Percentiles rank a stretch among this genome's conserved stretches.
phyloP scores from a whole-genome alignment of 1,140 invertebrate genomes.

The Drosophila prosaltans region DNA sequence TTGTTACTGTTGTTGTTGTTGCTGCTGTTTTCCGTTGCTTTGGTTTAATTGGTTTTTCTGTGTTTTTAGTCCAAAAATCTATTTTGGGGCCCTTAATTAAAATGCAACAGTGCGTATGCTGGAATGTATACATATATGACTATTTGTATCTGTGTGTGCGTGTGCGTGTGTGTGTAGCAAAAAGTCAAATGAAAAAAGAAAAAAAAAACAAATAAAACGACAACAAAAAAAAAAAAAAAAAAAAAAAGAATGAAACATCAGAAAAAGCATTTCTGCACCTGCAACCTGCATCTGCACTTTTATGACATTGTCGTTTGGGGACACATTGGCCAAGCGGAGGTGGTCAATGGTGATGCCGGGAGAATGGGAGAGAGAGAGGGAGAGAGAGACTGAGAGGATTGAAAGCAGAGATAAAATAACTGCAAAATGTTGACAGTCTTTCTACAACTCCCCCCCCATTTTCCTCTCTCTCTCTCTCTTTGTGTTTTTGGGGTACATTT shows the following conservation, averaged over 20 bases:
- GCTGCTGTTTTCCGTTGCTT: slow-evolving; percentile 51
- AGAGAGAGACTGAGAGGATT: neutral
- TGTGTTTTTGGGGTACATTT: slow-evolving; percentile 36
- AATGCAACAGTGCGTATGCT: slow-evolving; percentile 75
- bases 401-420: slow-evolving; percentile 67
- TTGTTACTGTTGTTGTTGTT: slow-evolving; percentile 3
- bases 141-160: neutral
- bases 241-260: neutral
- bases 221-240: slow-evolving; percentile 19
- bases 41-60: slow-evolving; percentile 77
- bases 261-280: slow-evolving; percentile 42
- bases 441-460: neutral
- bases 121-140: slow-evolving; percentile 12
- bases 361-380: neutral
- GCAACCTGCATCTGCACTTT: slow-evolving; percentile 36
- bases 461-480: neutral
- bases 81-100: slow-evolving; percentile 70
- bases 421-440: slow-evolving; percentile 73
- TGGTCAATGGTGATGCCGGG: slow-evolving; percentile 4
- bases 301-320: slow-evolving; percentile 43
- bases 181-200: slow-evolving; percentile 59
- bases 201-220: slow-evolving; percentile 41
- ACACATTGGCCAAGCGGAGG: slow-evolving; percentile 19
- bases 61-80: slow-evolving; percentile 63
- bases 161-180: slow-evolving; percentile 52